Base-by-base conservation (phyloP, 2,888 invertebrate species). In the Eupithecia vulgata region DNA sequence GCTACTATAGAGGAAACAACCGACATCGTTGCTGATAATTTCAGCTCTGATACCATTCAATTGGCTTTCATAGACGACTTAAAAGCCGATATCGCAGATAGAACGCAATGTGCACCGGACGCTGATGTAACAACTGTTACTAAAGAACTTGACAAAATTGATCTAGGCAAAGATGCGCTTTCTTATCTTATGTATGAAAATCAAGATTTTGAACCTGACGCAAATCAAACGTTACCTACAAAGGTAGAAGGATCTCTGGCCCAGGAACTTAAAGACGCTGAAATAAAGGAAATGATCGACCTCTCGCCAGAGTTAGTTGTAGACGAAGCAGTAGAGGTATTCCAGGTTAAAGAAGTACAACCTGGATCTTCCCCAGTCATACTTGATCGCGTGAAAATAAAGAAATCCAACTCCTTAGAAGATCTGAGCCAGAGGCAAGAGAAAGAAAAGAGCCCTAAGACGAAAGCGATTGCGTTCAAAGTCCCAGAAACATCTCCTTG, bases 101-200 rank as follows among this genome's bases (percentile, higher is more conserved):
- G 75, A 68, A 25, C 68, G 6, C 65, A 65, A 15, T 25, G 25
- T 15, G 21, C 12, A 21, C 65, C 25, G 21, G 72, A 77, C 6
- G 67, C 71, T n/a, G 79, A 79, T 7, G 48, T 81, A 72, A 42
- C 76, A 0, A 76, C 74, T 76, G 68, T 82, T 17, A 70, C 79
- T 0, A 83, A 82, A 42, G 84, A 81, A 17, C 70, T 88, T 13
- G 89, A 88, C 59, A 82, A 79, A 0, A 87, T 94, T 0, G 94
- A 94, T 80, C 81, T 94, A 68, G 94, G 90, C 0, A 94, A 91
- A 84, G 94, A 94, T 42, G 94, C 94, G 0, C 73, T 94, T 0
- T 90, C 93, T 0, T 93, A 92, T 74, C 82, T 94, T 0, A 87
- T 91, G 35, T 92, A 88, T 62, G 93, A 92, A 67, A 90, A 85